Conservation (phyloP, 2,888 invertebrate species). For the Anaspis maculata region DNA sequence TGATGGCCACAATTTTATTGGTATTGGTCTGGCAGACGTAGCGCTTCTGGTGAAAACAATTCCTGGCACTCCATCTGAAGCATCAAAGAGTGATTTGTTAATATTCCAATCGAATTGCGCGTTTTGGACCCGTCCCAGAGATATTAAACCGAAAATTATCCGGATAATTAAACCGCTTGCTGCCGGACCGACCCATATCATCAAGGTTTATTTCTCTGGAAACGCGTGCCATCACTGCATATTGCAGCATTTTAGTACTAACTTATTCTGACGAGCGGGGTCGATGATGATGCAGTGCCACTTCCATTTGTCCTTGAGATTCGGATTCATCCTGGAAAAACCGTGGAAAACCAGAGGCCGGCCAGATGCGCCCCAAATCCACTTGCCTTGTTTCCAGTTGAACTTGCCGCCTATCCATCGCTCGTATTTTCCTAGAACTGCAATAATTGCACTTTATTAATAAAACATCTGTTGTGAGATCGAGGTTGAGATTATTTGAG, state of each 20-base stretch:
- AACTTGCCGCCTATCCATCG: slow-evolving; percentile 78
- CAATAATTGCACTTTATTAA: too few species aligned
- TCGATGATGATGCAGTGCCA: slow-evolving; percentile 68
- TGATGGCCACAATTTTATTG: slow-evolving; percentile 1
- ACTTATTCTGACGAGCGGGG: slow-evolving; percentile 37
- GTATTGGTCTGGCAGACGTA: slow-evolving; percentile 13
- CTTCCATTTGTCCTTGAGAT: slow-evolving; percentile 47
- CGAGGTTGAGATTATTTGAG: not conserved
- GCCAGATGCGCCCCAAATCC: slow-evolving; percentile 71
- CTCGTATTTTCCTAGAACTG: slow-evolving; percentile 40
- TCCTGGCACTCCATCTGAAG: slow-evolving; percentile 10
- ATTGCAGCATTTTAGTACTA: too few species aligned
- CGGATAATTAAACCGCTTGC: too few species aligned
- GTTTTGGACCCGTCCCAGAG: too few species aligned
- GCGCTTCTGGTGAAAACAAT: slow-evolving; percentile 18
- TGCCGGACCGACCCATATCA: too few species aligned
- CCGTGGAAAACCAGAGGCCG: slow-evolving; percentile 60
- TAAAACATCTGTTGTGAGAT: not conserved
- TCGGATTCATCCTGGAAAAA: slow-evolving; percentile 54
- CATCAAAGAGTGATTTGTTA: not conserved
- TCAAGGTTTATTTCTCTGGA: not conserved
- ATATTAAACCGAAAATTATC: too few species aligned
- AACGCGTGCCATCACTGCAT: too few species aligned
- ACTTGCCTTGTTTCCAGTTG: slow-evolving; percentile 57
- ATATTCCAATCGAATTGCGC: not conserved